phyloP scores from a whole-genome alignment of 2,888 invertebrate genomes.

The Azorinus chamasolen region DNA sequence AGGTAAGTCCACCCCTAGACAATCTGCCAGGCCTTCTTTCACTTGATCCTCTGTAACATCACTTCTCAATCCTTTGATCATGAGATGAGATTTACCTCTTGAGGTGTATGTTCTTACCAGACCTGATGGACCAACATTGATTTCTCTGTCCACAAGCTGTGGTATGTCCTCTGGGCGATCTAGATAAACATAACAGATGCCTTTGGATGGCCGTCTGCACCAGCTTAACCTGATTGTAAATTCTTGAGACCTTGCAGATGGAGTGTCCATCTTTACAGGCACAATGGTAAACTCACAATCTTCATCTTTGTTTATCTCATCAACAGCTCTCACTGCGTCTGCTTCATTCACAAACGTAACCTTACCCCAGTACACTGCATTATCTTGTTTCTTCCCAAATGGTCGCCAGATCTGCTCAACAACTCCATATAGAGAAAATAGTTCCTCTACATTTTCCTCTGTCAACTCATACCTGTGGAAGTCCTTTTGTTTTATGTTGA shows the following conservation, averaged over 20 bases:
- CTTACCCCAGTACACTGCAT: constrained; percentile 71
- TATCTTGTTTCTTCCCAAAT: constrained; percentile 40
- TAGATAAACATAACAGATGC: constrained; percentile 69
- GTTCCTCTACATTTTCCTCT: constrained; percentile 13
- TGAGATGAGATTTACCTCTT: constrained; percentile 26
- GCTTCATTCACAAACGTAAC: constrained; percentile 63
- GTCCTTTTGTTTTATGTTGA: constrained; percentile 58
- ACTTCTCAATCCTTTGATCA: constrained; percentile 30
- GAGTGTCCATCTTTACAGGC: constrained; percentile 17
- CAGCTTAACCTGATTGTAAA: constrained; percentile 71
- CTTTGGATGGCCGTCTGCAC: constrained; percentile 70
- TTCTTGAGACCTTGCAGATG: constrained; percentile 5
- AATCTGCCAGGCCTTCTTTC: constrained; percentile 28
- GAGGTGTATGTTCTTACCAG: background rate
- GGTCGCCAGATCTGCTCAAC: constrained; percentile 64
- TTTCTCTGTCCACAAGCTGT: background rate
- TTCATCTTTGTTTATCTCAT: constrained; percentile 31
- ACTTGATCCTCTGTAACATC: constrained; percentile 59
- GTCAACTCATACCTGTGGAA: constrained; percentile 21
- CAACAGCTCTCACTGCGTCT: constrained; percentile 56
- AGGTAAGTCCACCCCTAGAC: constrained; percentile 3
- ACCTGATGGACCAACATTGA: background rate
- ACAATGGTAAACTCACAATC: constrained; percentile 15
- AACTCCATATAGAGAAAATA: constrained; percentile 44
- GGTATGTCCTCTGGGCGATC: constrained; percentile 51